Conservation (phyloP, 2,797 vertebrate genomes). For the Micropoecilia bifurca region DNA sequence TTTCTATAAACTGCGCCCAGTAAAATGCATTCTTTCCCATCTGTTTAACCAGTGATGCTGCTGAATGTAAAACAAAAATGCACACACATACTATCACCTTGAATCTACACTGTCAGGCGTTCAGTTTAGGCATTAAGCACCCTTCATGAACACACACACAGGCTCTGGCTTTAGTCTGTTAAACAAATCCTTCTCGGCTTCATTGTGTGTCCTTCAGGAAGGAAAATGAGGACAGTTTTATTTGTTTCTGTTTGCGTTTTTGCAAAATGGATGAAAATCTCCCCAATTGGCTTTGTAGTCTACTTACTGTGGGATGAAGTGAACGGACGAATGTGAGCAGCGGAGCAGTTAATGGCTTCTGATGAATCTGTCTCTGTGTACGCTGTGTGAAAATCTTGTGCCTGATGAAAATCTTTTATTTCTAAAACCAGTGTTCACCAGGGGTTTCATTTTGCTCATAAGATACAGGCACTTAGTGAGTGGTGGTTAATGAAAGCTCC, state of each 20-base stretch:
- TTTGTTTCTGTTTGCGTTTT: slow-evolving; percentile 77
- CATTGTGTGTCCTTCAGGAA: slow-evolving; percentile 59
- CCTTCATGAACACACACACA: slow-evolving; percentile 7
- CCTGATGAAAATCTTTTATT: slow-evolving; percentile 72
- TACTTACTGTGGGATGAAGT: slow-evolving; percentile 72
- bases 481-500: slow-evolving; percentile 72
- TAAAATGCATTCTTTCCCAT: slow-evolving; percentile 43
- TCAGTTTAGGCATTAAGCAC: slow-evolving; percentile 17
- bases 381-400: slow-evolving; percentile 62
- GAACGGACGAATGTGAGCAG: slow-evolving; percentile 66
- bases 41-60: slow-evolving; percentile 39
- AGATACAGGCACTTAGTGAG: slow-evolving; percentile 68
- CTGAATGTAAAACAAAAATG: slow-evolving; percentile 22
- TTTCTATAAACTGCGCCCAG: slow-evolving; percentile 32
- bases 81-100: background rate
- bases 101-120: slow-evolving; percentile 6
- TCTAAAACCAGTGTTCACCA: slow-evolving; percentile 63
- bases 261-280: slow-evolving; percentile 76
- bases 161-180: slow-evolving; percentile 22
- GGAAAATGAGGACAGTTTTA: slow-evolving; percentile 73
- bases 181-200: slow-evolving; percentile 47
- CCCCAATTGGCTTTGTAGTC: slow-evolving; percentile 73
- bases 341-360: slow-evolving; percentile 74
- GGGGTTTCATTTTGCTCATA: slow-evolving; percentile 60
- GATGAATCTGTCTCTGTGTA: slow-evolving; percentile 72